Percentiles rank a stretch among this genome's conserved stretches.
Conservation (phyloP, 2,888 invertebrate genomes). For the Pseudeuparius sepicola region DNA sequence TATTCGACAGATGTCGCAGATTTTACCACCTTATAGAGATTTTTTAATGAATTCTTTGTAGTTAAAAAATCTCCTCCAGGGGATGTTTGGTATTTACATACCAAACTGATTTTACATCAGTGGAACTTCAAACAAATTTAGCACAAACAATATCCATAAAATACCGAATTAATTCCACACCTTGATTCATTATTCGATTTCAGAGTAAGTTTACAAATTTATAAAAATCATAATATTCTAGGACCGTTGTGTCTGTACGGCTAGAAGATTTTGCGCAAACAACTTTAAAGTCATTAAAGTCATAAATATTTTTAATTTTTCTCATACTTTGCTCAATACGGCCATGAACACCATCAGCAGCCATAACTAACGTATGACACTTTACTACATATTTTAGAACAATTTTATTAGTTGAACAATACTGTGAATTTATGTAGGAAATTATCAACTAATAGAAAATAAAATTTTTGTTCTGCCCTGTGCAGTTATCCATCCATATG, state of each 20-base stretch:
- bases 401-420: constrained; percentile 7
- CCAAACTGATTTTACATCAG: too few species aligned
- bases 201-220: constrained; percentile 6
- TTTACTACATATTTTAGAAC: constrained; percentile 5
- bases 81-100: constrained; percentile 2
- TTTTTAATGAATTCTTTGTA: background rate
- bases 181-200: constrained; percentile 3
- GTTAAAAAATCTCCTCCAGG: constrained; percentile 4
- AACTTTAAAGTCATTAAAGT: constrained; percentile 6
- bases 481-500: constrained; percentile 6
- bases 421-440: constrained; percentile 2
- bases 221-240: constrained; percentile 2
- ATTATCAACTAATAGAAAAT: background rate
- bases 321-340: constrained; percentile 6
- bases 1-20: too few species aligned
- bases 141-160: constrained; percentile 8
- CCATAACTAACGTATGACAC: constrained; percentile 3
- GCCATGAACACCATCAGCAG: constrained; percentile 5
- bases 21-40: too few species aligned
- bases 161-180: constrained; percentile 3
- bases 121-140: constrained; percentile 5
- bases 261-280: constrained; percentile 6
- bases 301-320: constrained; percentile 4
- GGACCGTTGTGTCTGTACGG: constrained; percentile 2
- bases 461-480: constrained; percentile 6